phyloP scores from a whole-genome alignment of 2,888 invertebrate genomes.

The Eupithecia pulchellata region DNA sequence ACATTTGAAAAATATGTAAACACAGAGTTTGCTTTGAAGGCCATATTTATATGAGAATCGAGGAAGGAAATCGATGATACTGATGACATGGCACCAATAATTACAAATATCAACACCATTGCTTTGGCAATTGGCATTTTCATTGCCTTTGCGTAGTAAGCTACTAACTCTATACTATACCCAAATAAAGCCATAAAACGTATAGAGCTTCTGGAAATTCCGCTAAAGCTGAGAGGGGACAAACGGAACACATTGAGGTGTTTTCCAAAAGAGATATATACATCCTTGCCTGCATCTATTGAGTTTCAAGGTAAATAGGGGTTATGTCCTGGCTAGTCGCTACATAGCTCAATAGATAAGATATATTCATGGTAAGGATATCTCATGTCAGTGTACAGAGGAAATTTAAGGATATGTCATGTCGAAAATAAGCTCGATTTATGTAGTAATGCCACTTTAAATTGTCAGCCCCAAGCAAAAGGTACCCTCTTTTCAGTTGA shows the following conservation, averaged over 20 bases:
- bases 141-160: neutral
- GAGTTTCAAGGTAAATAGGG: no score
- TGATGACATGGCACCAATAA: neutral
- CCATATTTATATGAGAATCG: neutral
- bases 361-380: no score
- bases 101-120: neutral
- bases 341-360: no score
- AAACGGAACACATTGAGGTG: neutral
- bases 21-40: neutral
- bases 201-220: neutral
- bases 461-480: no score
- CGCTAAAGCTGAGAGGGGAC: neutral
- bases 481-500: no score
- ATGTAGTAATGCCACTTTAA: no score
- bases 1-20: constrained; percentile 4
- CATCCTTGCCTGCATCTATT: no score
- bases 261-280: neutral
- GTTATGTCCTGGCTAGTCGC: no score
- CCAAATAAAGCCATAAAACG: neutral
- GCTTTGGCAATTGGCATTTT: neutral
- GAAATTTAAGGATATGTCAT: no score
- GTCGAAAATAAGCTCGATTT: no score
- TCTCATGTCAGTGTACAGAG: no score
- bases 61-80: neutral
- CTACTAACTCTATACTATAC: neutral